Percentiles rank a stretch among this genome's conserved stretches.
Conservation (phyloP, 2,888 invertebrate genomes). For the Odontomyia ornata region DNA sequence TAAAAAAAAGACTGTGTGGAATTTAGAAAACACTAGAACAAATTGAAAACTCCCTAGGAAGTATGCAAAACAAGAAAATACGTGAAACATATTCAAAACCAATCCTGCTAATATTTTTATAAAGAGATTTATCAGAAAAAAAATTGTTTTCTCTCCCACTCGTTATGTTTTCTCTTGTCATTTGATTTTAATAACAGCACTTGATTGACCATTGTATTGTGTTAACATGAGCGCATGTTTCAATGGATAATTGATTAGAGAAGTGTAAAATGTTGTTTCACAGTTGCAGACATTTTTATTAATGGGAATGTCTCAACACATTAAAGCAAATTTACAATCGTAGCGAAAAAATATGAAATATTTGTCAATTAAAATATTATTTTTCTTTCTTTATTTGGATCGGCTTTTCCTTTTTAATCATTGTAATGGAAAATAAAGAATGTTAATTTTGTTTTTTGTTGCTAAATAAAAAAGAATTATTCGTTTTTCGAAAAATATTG, state of each 20-base stretch:
- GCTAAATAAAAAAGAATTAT: conserved; percentile 38
- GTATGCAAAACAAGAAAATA: not conserved
- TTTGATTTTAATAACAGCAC: too few species aligned
- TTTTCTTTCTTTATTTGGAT: conserved; percentile 11
- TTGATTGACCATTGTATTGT: too few species aligned
- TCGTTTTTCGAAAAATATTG: conserved; percentile 20
- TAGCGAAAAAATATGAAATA: not conserved
- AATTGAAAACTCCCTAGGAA: not conserved
- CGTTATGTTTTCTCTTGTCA: too few species aligned
- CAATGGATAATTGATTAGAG: too few species aligned
- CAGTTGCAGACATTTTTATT: too few species aligned
- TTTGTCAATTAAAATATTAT: not conserved
- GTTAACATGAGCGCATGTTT: too few species aligned
- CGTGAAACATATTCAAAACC: not conserved
- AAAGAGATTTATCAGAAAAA: not conserved
- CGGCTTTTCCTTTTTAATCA: conserved; percentile 3
- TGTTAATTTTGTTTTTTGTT: conserved; percentile 39
- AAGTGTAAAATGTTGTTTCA: too few species aligned
- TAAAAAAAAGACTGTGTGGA: not conserved
- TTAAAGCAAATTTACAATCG: too few species aligned
- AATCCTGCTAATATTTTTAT: not conserved
- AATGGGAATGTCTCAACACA: too few species aligned
- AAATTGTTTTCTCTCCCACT: too few species aligned
- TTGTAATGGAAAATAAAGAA: conserved; percentile 12
- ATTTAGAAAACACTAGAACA: not conserved